Evolutionary conservation across 2,888 invertebrate genomes (phyloP).

Genomic region (Agrotis segetum): DNA sequence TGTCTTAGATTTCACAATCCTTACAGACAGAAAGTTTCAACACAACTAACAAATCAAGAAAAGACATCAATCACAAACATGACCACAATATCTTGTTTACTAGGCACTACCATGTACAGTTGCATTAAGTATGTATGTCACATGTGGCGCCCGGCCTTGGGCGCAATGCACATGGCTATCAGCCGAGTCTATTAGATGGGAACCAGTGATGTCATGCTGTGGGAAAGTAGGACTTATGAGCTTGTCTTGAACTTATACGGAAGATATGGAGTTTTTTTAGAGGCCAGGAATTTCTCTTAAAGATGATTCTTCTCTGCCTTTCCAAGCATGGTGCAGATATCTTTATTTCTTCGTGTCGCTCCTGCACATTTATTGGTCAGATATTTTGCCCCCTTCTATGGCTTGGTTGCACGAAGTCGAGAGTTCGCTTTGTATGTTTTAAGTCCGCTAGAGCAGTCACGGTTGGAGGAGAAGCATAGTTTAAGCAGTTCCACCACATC

Average conservation of each 20-base stretch:
- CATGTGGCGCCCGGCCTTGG: conserved; percentile 52
- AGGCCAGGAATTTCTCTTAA: not conserved
- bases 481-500: too few relatives aligned
- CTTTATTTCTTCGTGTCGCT: too few relatives aligned
- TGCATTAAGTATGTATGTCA: conserved; percentile 52
- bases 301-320: not conserved
- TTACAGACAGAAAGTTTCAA: conserved; percentile 1
- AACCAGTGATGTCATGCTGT: conserved; percentile 37
- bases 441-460: too few relatives aligned
- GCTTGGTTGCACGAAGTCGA: too few relatives aligned
- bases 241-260: conserved; percentile 18
- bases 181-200: conserved; percentile 26
- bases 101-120: conserved; percentile 49
- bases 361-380: too few relatives aligned
- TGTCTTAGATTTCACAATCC: conserved; percentile 1
- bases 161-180: conserved; percentile 48
- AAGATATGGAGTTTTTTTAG: not conserved
- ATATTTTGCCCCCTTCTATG: too few relatives aligned
- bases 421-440: too few relatives aligned
- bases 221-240: conserved; percentile 34
- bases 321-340: not conserved
- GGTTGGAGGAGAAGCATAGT: too few relatives aligned
- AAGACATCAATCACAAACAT: conserved; percentile 41
- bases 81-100: conserved; percentile 50
- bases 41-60: conserved; percentile 2